Conservation (phyloP, 2,888 invertebrate genomes). For the Dynastes tityus region DNA sequence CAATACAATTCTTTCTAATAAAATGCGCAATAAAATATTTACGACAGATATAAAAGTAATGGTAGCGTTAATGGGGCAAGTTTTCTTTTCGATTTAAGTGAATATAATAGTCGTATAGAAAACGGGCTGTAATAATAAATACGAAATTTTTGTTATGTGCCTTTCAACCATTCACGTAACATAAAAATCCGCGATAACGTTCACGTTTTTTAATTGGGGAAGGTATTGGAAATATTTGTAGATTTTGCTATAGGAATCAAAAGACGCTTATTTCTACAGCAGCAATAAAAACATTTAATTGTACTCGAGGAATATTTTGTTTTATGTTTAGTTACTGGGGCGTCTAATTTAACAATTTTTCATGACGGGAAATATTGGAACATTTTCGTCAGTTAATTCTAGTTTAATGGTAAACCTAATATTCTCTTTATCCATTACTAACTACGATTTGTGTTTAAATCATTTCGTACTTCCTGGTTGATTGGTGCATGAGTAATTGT, state of each 20-base stretch:
- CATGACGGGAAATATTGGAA: too few species aligned
- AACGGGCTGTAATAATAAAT: not conserved
- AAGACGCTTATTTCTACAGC: not conserved
- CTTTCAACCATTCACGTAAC: not conserved
- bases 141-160: slow-evolving; percentile 10
- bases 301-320: not conserved
- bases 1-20: slow-evolving; percentile 8
- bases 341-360: too few species aligned
- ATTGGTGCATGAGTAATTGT: too few species aligned
- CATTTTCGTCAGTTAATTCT: too few species aligned
- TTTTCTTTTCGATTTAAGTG: slow-evolving; percentile 23
- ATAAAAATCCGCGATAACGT: not conserved
- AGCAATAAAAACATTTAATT: not conserved
- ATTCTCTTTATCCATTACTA: too few species aligned
- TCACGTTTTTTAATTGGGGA: slow-evolving; percentile 10
- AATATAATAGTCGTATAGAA: slow-evolving; percentile 15
- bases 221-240: not conserved
- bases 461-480: too few species aligned
- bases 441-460: too few species aligned
- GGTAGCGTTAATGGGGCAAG: slow-evolving; percentile 4
- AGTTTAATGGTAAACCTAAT: too few species aligned
- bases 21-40: slow-evolving; percentile 21
- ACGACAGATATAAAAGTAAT: slow-evolving; percentile 18
- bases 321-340: too few species aligned
- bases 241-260: not conserved